Base-by-base conservation (phyloP, 2,113 vertebrate species). In the Triplophysa siluroides region DNA sequence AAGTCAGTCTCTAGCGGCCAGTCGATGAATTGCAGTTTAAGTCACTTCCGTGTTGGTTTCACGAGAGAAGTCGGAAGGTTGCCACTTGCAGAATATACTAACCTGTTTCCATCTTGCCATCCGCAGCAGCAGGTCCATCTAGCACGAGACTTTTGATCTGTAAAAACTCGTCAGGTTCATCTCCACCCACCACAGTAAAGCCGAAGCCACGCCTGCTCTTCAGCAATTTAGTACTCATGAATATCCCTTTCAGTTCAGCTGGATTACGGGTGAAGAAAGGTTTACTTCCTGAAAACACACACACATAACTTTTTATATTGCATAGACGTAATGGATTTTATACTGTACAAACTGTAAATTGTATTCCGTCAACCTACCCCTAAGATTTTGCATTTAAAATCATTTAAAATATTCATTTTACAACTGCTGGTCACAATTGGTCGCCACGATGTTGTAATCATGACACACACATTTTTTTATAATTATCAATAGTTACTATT, bases 51-150 rank as follows among this genome's bases (percentile, higher is more conserved):
- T 38, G 33, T 8, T 29, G 29, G 4, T 29, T 29, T 29, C 29
- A 4, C 33, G 5, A 33, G 29, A 33, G 33, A 38, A 6, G 7
- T 38, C 33, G 1, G 33, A 38, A 38, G 33, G 33, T 38, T 38
- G 33, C 5, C 33, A 38, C 6, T 38, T 38, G 33, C 6, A 38
- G 33, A 0, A 33, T 3, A 16, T 9, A n/a, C 4, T 41, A 14
- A 99, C 98, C 98, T 91, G 98, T 99, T 88, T 99, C 97, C 97
- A 99, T 99, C 90, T 99, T 99, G 89, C 97, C 97, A 64, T 99
- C 97, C 85, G 97, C 72, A 0, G 98, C 98, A 0, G 98, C 98
- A 0, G 98, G 98, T 10, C 98, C 98, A 0, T 99, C 98, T 18
- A 99, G 92, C 84, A 99, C 97, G 84, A 99, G 92, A 90, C 98